These are phyloP conservation scores for Monomorium pharaonis DNA, from an alignment of 1,140 invertebrate genomes.

Conservation along the genomic window DNA sequence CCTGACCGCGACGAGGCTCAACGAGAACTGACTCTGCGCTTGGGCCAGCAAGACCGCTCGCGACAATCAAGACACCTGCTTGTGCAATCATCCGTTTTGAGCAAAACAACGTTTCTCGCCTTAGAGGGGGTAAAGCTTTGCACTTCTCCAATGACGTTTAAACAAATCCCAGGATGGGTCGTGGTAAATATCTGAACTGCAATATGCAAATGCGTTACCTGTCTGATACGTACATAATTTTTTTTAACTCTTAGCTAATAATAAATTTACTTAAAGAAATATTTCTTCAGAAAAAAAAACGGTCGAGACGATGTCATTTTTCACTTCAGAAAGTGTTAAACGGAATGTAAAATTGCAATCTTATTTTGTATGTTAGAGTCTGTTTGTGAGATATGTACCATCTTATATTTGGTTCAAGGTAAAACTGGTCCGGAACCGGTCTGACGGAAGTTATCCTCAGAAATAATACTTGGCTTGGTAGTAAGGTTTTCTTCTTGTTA, in stretches of 20 bases:
- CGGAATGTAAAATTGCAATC: background rate
- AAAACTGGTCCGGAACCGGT: background rate
- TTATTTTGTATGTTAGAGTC: background rate
- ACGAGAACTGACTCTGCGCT: slow-evolving; percentile 71
- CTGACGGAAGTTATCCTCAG: background rate
- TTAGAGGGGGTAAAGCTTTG: background rate
- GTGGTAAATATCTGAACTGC: background rate
- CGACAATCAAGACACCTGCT: slow-evolving; percentile 70
- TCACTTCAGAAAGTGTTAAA: background rate
- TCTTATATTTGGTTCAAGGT: slow-evolving; percentile 11
- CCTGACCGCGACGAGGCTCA: slow-evolving; percentile 61
- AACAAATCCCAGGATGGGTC: background rate
- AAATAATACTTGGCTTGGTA: background rate
- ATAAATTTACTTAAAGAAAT: background rate
- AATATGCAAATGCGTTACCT: background rate
- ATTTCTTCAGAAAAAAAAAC: background rate
- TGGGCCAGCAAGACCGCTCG: slow-evolving; percentile 34
- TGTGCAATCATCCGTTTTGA: slow-evolving; percentile 67
- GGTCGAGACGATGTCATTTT: background rate
- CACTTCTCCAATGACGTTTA: background rate
- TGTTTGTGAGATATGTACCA: no score
- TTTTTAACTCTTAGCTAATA: background rate
- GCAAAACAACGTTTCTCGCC: slow-evolving; percentile 26
- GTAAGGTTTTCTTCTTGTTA: background rate
- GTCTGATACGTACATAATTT: no score